Base-by-base conservation (phyloP, 1,140 invertebrate species). In the Eulimnadia texana region DNA sequence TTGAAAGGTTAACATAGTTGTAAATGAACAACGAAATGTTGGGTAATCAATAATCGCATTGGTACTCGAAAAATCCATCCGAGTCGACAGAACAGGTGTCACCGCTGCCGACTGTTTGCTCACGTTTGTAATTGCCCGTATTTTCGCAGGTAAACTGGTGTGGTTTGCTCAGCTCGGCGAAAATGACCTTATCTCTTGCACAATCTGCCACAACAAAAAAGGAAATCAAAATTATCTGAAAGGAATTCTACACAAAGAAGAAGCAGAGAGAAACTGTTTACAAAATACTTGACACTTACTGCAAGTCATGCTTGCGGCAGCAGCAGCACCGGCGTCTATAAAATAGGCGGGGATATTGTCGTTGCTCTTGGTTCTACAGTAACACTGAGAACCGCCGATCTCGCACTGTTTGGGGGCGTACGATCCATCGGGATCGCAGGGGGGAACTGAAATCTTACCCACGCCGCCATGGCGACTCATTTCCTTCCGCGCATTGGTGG, bases 341-440 rank as follows among this genome's bases (percentile, higher is more conserved):
- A 42, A 42, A 42, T 42, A 42, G 6, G 33, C 33, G 13, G 22
- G 24, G 23, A 42, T 58, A 9, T 42, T 20, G 2, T 25, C 55
- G 29, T 58, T 58, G 10, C 22, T 16, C 25, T 33, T 58, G n/a
- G 60, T 28, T 22, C 25, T 22, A 24, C 60, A 61, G 25, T 52
- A 52, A 16, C 60, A 61, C 50, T 52, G 28, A 51, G 23, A 33
- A 11, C 25, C 50, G 19, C n/a, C n/a, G n/a, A n/a, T n/a, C n/a
- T 24, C 25, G 51, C 60, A 61, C n/a, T 61, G 60, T 29, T 53
- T 61, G 33, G 60, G 25, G 22, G 51, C 51, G 53, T 54, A 61
- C 20, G 60, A 61, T 11, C 60, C 60, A 29, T 61, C 60, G 13
- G 60, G 60, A 28, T 61, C 60, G 23, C 60, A 61, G 6, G n/a